Evolutionary conservation across 1,140 invertebrate genomes (phyloP), one percentile per base, ranked within the genome.

Genomic region (Oedothorax gibbosus): DNA sequence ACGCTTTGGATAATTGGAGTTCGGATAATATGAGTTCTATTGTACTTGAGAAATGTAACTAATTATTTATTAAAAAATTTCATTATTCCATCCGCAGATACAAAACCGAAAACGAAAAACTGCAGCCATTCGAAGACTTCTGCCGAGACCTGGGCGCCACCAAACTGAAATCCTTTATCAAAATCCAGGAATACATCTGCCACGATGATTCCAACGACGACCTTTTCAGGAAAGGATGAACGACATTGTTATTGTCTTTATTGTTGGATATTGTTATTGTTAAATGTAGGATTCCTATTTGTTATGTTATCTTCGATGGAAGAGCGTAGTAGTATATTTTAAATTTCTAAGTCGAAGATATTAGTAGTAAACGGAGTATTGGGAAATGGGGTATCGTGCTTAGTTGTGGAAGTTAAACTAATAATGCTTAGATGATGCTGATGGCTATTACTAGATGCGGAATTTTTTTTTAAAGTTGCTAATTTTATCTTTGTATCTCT

Each of bases 141-240:
- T 84, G 81, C 72, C 50, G 56, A 51, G 72, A 84, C 3, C 64
- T 84, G 15, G 81, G 81, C 0, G 21, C 71, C 12, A 66, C 21
- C 60, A 14, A 68, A 51, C n/a, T 84, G 60, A 84, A 84, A 9
- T 50, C 81, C 0, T 84, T 84, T 21, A 73, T 84, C 51, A 84
- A 84, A 56, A 84, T 84, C 20, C 81, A 84, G 53, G 71, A 84
- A 21, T 84, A 66, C 81, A 84, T 84, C 62, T 76, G 71, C 51
- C 81, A 84, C 60, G 81, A 84, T 49, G 81, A 84, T 11, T 84
- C 81, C 12, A 84, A 84, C 81, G 81, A 84, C 51, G 81, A 84
- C 21, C 71, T 84, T 53, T 84, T 84, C 81, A n/a, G 81, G 10
- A 84, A 84, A 14, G 81, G 71, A 84, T 84, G 81, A 84, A 56